Conservation (phyloP, 2,113 vertebrate genomes). For the Oplegnathus fasciatus region DNA sequence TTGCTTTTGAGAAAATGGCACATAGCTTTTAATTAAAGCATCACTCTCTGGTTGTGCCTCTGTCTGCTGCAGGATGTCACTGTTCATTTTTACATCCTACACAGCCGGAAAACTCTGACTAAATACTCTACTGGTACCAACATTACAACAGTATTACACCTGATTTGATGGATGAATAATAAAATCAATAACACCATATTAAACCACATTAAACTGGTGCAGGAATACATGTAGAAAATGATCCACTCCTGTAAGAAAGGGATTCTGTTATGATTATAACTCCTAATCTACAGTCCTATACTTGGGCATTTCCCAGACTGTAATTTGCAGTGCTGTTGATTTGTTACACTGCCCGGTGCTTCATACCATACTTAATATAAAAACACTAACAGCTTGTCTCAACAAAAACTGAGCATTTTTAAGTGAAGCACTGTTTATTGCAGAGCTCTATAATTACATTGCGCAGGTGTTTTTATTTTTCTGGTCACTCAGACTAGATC, state of each 20-base stretch:
- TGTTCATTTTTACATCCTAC: slow-evolving; percentile 27
- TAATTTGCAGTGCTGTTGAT: neutral
- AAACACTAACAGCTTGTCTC: neutral
- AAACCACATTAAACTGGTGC: neutral
- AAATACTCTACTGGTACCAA: neutral
- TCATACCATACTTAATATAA: neutral
- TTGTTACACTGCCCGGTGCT: neutral
- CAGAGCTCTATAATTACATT: neutral
- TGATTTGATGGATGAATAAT: neutral
- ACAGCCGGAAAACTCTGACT: neutral
- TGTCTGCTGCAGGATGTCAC: slow-evolving; percentile 48
- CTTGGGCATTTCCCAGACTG: neutral
- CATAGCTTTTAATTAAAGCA: slow-evolving; percentile 70
- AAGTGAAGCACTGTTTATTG: neutral
- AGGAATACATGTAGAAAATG: neutral
- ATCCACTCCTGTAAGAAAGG: neutral
- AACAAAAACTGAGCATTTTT: neutral
- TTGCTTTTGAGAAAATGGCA: slow-evolving; percentile 36
- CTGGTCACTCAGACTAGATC: neutral
- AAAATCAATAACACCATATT: slow-evolving; percentile 7
- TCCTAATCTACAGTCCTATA: neutral
- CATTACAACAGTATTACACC: neutral
- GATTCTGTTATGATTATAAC: neutral
- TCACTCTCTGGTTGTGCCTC: slow-evolving; percentile 42
- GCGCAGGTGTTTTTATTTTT: neutral